These are phyloP conservation scores for Agonopterix subpropinquella DNA, from an alignment of 2,888 invertebrate species.

Conservation along the genomic window DNA sequence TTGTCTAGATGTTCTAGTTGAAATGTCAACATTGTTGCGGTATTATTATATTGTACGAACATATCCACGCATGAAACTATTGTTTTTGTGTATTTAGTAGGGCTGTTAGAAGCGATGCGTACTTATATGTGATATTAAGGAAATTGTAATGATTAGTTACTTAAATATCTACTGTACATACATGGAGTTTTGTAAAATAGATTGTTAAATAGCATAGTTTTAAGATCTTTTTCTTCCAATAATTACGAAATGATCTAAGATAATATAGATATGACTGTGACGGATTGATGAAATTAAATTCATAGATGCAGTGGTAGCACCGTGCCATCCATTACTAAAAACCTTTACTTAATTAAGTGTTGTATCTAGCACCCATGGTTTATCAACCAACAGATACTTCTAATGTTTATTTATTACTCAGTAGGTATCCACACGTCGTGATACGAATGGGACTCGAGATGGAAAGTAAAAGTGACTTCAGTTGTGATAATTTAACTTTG, in stretches of 20 bases:
- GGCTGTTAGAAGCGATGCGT: conserved; percentile 55
- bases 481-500: neutral
- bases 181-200: conserved; percentile 45
- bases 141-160: conserved; percentile 53
- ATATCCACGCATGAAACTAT: conserved; percentile 59
- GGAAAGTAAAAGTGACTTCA: neutral
- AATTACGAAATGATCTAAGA: conserved; percentile 19
- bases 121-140: conserved; percentile 70
- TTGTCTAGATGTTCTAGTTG: conserved; percentile 21
- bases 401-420: no score
- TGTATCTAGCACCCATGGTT: conserved; percentile 3
- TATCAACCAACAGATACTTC: no score
- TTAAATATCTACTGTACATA: conserved; percentile 58
- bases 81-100: conserved; percentile 39
- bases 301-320: conserved; percentile 18
- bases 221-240: conserved; percentile 43
- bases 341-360: conserved; percentile 11
- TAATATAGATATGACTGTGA: conserved; percentile 1
- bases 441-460: neutral
- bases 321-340: conserved; percentile 29
- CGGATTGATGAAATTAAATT: neutral
- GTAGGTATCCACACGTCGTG: no score
- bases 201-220: conserved; percentile 24
- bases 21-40: conserved; percentile 34
- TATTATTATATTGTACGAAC: conserved; percentile 61